Conservation (phyloP, 2,888 invertebrate genomes). For the Brachyopa scutellaris region DNA sequence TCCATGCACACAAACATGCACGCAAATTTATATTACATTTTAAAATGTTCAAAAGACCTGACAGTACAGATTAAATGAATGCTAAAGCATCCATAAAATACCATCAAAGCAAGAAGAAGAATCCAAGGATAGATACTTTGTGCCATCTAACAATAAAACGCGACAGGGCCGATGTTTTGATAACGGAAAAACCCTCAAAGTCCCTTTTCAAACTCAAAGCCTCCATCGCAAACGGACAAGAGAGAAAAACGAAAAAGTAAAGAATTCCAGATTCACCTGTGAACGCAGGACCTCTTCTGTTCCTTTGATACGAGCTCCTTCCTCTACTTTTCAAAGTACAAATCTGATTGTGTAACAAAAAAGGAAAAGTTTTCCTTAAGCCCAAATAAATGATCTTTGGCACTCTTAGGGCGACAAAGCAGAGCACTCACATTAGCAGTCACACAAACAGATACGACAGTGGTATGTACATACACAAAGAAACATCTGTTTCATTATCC, state of each 20-base stretch:
- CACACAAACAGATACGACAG: neutral
- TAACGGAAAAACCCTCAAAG: constrained; percentile 24
- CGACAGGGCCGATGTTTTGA: constrained; percentile 31
- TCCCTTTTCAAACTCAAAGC: constrained; percentile 15
- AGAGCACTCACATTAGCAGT: neutral
- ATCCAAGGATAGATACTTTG: constrained; percentile 22
- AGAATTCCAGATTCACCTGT: constrained; percentile 14
- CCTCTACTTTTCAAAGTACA: constrained; percentile 15
- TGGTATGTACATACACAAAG: too few relatives aligned
- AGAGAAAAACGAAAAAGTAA: too few relatives aligned
- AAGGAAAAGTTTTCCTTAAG: constrained; percentile 1
- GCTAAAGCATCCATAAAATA: constrained; percentile 47
- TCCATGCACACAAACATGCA: constrained; percentile 17
- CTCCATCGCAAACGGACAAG: too few relatives aligned
- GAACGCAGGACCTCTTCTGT: constrained; percentile 13
- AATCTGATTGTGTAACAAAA: constrained; percentile 48
- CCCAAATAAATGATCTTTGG: too few relatives aligned
- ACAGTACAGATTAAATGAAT: constrained; percentile 62
- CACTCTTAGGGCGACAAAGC: constrained; percentile 14
- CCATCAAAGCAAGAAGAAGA: constrained; percentile 14
- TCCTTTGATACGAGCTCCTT: constrained; percentile 19
- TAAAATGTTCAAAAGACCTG: constrained; percentile 59
- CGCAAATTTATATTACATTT: constrained; percentile 57
- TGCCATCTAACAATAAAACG: neutral
- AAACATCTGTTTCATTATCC: constrained; percentile 54